Percentiles rank a stretch among this genome's conserved stretches.
phyloP scores from a whole-genome alignment of 2,113 vertebrate species.

The Pseudonaja textilis region DNA sequence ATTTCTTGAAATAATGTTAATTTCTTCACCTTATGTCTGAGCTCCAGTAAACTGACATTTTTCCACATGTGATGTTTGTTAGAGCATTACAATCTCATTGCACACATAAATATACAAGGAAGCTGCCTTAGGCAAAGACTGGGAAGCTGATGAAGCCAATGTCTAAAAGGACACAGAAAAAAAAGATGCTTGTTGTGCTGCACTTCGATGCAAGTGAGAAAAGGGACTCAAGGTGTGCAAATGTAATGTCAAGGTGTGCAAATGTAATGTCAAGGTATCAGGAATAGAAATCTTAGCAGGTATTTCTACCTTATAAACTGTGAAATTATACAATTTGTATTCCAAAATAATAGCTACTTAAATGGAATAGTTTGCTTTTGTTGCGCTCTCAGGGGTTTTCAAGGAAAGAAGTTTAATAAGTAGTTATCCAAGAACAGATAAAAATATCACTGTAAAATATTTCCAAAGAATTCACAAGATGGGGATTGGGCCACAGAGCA shows the following conservation, averaged over 20 bases:
- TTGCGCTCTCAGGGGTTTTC: background rate
- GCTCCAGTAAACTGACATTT: slow-evolving; percentile 31
- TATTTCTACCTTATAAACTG: background rate
- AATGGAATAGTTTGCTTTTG: background rate
- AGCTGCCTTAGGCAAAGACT: background rate
- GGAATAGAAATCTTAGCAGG: background rate
- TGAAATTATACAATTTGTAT: background rate
- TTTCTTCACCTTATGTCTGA: background rate
- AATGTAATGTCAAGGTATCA: background rate
- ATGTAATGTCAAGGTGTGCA: background rate
- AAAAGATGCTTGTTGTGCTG: background rate
- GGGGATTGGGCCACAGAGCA: background rate
- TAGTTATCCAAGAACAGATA: background rate
- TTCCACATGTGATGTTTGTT: slow-evolving; percentile 22
- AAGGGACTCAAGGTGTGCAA: background rate
- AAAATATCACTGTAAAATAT: background rate
- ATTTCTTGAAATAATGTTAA: background rate
- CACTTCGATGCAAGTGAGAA: background rate
- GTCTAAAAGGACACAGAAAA: background rate
- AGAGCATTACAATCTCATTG: slow-evolving; percentile 4
- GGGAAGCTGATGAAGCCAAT: background rate
- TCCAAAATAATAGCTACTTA: background rate
- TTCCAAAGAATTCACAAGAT: background rate
- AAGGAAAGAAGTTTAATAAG: background rate
- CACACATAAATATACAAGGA: background rate